Conservation (phyloP, 2,888 invertebrate genomes). For the Megastigmus dorsalis region DNA sequence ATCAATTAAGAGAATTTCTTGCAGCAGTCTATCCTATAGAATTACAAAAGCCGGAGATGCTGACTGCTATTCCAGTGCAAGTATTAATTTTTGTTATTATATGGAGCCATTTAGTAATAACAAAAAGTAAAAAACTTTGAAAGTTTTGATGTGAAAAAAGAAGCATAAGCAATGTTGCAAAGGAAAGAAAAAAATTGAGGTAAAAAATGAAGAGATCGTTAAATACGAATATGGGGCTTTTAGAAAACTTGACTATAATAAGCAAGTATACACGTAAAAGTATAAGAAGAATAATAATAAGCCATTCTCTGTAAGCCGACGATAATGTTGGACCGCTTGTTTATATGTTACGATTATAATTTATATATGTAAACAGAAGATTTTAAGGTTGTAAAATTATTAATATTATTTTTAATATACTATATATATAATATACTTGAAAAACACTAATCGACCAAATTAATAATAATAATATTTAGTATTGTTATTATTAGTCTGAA, state of each 20-base stretch:
- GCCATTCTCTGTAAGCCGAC: slow-evolving; percentile 46
- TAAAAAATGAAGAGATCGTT: background rate
- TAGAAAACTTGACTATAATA: slow-evolving; percentile 60
- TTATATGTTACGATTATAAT: slow-evolving; percentile 65
- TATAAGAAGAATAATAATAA: slow-evolving; percentile 37
- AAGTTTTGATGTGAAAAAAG: slow-evolving; percentile 38
- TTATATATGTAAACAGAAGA: slow-evolving; percentile 61
- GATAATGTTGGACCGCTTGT: slow-evolving; percentile 60
- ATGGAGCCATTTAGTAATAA: slow-evolving; percentile 28
- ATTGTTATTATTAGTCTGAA: background rate
- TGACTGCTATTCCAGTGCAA: slow-evolving; percentile 43
- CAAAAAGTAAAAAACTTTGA: slow-evolving; percentile 14
- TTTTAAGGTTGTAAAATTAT: slow-evolving; percentile 54
- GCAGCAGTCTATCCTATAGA: slow-evolving; percentile 34
- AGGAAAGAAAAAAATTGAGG: slow-evolving; percentile 6
- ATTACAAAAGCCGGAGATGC: slow-evolving; percentile 9
- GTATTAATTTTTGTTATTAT: slow-evolving; percentile 47
- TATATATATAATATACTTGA: background rate
- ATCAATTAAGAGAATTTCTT: slow-evolving; percentile 47
- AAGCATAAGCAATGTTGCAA: slow-evolving; percentile 22
- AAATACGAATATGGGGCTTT: slow-evolving; percentile 53
- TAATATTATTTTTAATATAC: slow-evolving; percentile 48
- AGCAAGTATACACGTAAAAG: slow-evolving; percentile 39
- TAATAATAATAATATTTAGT: slow-evolving; percentile 19
- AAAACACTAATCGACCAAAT: background rate